phyloP scores from a whole-genome alignment of 2,888 invertebrate genomes.

The Tetramorium bicarinatum region DNA sequence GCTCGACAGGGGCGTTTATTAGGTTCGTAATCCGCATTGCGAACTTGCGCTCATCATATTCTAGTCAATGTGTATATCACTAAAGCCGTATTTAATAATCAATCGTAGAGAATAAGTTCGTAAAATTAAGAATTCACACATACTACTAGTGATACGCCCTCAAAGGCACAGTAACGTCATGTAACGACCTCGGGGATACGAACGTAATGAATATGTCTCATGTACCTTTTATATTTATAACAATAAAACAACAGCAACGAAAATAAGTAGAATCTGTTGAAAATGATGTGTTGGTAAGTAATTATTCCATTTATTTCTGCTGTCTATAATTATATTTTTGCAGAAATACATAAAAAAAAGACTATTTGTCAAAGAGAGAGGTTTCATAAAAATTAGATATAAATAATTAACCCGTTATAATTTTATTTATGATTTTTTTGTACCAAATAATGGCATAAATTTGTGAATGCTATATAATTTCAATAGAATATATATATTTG shows the following conservation, averaged over 20 bases:
- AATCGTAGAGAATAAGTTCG: conserved; percentile 50
- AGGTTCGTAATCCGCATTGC: conserved; percentile 40
- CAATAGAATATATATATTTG: not conserved
- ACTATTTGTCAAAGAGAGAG: not conserved
- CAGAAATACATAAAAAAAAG: not conserved
- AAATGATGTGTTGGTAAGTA: conserved; percentile 13
- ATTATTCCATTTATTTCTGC: not conserved
- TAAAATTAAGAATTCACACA: conserved; percentile 57
- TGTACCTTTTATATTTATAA: conserved; percentile 77
- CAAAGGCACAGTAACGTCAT: conserved; percentile 43
- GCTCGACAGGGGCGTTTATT: conserved; percentile 40
- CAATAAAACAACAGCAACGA: conserved; percentile 65
- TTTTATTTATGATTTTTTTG: not conserved
- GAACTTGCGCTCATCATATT: conserved; percentile 70
- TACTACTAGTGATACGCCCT: conserved; percentile 51
- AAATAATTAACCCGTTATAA: not conserved
- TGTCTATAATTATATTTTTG: conserved; percentile 1
- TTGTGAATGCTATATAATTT: not conserved
- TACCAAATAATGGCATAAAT: not conserved
- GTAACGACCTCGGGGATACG: conserved; percentile 64
- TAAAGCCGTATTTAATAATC: conserved; percentile 56
- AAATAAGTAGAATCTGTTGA: conserved; percentile 61
- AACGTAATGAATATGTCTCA: conserved; percentile 66
- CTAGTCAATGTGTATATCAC: conserved; percentile 73
- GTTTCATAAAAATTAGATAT: not conserved